These are phyloP conservation scores for Bovichtus variegatus DNA, from an alignment of 2,797 vertebrate genomes.

Conservation along the genomic window DNA sequence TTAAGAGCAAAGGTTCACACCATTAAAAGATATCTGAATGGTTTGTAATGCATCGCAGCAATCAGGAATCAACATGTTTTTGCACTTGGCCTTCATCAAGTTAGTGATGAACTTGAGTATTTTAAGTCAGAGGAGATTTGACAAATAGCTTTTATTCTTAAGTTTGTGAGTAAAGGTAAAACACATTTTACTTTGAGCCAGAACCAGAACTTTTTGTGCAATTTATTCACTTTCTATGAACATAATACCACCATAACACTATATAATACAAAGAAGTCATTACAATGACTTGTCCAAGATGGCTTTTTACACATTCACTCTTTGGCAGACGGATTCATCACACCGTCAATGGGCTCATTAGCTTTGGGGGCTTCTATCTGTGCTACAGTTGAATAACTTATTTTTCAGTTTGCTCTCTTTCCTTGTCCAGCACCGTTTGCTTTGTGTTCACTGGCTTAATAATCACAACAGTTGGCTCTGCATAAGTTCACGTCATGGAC, in stretches of 20 bases:
- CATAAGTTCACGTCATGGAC: conserved; percentile 30
- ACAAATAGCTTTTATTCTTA: neutral
- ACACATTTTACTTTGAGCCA: neutral
- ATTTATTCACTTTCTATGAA: neutral
- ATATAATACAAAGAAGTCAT: neutral
- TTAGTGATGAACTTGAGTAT: too few species aligned
- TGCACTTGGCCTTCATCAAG: conserved; percentile 51
- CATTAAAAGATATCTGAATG: conserved; percentile 24
- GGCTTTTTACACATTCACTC: conserved; percentile 36
- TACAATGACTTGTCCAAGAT: conserved; percentile 28
- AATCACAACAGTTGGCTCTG: conserved; percentile 45
- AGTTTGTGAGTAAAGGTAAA: neutral
- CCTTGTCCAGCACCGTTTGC: conserved; percentile 44
- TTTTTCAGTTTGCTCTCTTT: conserved; percentile 49
- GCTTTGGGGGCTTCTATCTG: conserved; percentile 74
- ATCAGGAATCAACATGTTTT: conserved; percentile 44
- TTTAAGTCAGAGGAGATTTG: neutral
- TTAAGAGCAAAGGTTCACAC: conserved; percentile 38
- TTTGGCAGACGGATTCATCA: conserved; percentile 35
- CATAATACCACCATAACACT: neutral
- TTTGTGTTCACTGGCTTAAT: conserved; percentile 42
- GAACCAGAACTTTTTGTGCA: neutral
- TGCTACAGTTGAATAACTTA: conserved; percentile 52
- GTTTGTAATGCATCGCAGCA: conserved; percentile 43
- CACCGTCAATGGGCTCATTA: conserved; percentile 64